A percentile compares a stretch with the other conserved stretches of the same genome.
phyloP scores from a whole-genome alignment of 2,888 invertebrate species.

The Melolontha melolontha region DNA sequence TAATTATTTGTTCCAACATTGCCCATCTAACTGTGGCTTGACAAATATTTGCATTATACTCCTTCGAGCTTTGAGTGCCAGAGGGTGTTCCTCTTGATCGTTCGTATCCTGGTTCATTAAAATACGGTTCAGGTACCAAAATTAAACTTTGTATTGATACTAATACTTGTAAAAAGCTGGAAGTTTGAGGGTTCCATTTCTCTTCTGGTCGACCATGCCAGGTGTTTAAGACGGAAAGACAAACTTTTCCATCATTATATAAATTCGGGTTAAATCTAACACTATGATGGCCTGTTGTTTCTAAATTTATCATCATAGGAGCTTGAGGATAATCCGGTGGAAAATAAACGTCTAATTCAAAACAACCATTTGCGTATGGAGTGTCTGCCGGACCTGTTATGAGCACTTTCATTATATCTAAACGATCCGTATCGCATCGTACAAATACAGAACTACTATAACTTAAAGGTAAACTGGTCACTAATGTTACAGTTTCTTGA shows the following conservation, averaged over 20 bases:
- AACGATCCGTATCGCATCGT: constrained; percentile 91
- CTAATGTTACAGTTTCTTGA: constrained; percentile 94
- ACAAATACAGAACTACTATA: constrained; percentile 96
- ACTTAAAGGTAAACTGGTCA: constrained; percentile 91
- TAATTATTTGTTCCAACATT: constrained; percentile 92
- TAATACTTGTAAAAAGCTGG: constrained; percentile 92
- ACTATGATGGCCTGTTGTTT: constrained; percentile 89
- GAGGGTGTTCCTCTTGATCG: constrained; percentile 88
- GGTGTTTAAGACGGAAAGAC: constrained; percentile 94
- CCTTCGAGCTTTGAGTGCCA: constrained; percentile 89
- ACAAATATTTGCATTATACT: constrained; percentile 95
- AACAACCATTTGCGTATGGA: constrained; percentile 92
- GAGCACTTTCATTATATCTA: constrained; percentile 96
- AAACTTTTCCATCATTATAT: constrained; percentile 95
- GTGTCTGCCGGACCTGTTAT: constrained; percentile 94
- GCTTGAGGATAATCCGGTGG: constrained; percentile 77
- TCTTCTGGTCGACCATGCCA: constrained; percentile 98
- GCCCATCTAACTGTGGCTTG: constrained; percentile 97
- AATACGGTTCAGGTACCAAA: constrained; percentile 92
- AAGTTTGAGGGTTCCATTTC: constrained; percentile 97
- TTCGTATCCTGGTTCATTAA: constrained; percentile 96
- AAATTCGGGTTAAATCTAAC: constrained; percentile 94
- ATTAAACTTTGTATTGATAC: constrained; percentile 94
- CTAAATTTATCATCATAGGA: constrained; percentile 91
- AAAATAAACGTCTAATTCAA: constrained; percentile 92